phyloP scores from a whole-genome alignment of 2,888 invertebrate genomes.

The Cremastinae sp. region DNA sequence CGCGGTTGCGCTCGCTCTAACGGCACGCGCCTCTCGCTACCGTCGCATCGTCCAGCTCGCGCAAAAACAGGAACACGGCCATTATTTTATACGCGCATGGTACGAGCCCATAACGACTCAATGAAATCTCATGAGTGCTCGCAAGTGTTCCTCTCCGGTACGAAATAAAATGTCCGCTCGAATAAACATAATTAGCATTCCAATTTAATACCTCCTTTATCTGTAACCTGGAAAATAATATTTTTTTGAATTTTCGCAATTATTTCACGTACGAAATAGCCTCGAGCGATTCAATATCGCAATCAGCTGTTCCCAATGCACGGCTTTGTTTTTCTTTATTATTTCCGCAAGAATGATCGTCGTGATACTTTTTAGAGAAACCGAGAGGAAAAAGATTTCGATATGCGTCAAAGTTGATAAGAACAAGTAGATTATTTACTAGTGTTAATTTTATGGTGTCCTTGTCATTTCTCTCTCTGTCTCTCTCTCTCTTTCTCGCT shows the following conservation, averaged over 20 bases:
- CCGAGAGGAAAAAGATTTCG: too few relatives aligned
- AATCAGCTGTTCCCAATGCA: too few relatives aligned
- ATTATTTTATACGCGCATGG: slow-evolving; percentile 58
- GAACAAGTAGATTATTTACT: not conserved
- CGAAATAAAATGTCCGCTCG: too few relatives aligned
- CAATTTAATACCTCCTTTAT: too few relatives aligned
- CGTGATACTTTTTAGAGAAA: too few relatives aligned
- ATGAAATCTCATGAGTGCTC: slow-evolving; percentile 71
- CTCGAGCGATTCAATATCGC: too few relatives aligned
- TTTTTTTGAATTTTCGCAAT: not conserved
- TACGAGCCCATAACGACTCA: slow-evolving; percentile 66
- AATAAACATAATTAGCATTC: too few relatives aligned
- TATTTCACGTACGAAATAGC: not conserved
- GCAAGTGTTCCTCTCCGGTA: not conserved
- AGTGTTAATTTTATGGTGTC: not conserved
- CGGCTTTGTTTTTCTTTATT: too few relatives aligned
- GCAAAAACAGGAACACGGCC: slow-evolving; percentile 73
- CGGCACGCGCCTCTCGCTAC: slow-evolving; percentile 30
- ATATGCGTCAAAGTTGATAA: too few relatives aligned
- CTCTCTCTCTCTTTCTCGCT: not conserved
- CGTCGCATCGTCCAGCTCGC: slow-evolving; percentile 65
- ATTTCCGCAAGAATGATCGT: too few relatives aligned
- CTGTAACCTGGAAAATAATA: too few relatives aligned
- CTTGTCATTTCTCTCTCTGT: not conserved
- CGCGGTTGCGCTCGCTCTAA: slow-evolving; percentile 12